Base-by-base conservation (phyloP, 2,113 vertebrate genomes). In the Planiliza haematocheilus region DNA sequence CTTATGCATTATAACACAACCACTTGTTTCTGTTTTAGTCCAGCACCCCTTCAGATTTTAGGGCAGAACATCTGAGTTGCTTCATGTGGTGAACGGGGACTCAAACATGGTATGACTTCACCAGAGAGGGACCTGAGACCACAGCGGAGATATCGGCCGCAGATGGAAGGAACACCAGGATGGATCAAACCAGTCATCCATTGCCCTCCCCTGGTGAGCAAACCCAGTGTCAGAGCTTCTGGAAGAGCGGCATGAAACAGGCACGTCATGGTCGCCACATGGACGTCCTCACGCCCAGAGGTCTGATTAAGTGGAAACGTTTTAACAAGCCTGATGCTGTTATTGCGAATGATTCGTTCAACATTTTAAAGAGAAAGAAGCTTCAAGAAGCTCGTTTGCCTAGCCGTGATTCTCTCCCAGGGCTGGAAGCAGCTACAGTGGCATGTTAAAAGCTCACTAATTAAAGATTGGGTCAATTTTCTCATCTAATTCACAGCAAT, bases 91-190 rank as follows among this genome's bases (percentile, higher is more conserved):
- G 20, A 68, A 76, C 11, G 1, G 52, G 49, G 61, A 74, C 67
- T 75, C 46, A 68, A 72, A 79, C 73, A 48, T 80, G 42, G 79
- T 24, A 62, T 89, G 77, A 88, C 63, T 85, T 86, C 76, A 87
- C 85, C 72, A 85, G 52, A 84, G 67, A 74, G 74, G 65, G 80
- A 82, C 83, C 74, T 77, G 62, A 74, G 71, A 85, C 76, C 75
- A 63, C 75, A 84, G 73, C 45, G 46, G 60, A 81, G 74, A 65
- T 82, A 70, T 75, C 74, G 58, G 55, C 42, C 46, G 52, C 79
- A 90, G 90, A 82, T 79, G 79, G 70, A 81, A 56, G 82, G 89
- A 87, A 90, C 87, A 83, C 88, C 82, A 79, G 71, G 81, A 81
- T 75, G 78, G 85, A 89, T 90, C 89, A 91, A 92, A 91, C 77